A percentile compares a stretch with the other conserved stretches of the same genome.
These are phyloP conservation scores for Pluvianellus socialis DNA, from an alignment of 2,113 vertebrate species.

Conservation along the genomic window DNA sequence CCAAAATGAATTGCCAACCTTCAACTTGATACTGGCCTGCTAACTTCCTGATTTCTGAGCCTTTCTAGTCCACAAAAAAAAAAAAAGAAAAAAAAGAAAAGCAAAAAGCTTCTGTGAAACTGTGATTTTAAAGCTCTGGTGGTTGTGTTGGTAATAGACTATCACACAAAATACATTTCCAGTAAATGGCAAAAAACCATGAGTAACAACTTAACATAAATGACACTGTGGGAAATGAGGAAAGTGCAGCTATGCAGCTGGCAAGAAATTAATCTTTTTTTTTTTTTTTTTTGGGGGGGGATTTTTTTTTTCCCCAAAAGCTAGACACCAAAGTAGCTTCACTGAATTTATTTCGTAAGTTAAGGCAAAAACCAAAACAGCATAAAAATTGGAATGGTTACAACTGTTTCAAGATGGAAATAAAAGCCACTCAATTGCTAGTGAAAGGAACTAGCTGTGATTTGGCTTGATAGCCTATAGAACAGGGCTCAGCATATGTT, in stretches of 20 bases:
- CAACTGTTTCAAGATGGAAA: constrained; percentile 37
- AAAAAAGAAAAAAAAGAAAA: not conserved
- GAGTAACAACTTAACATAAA: not conserved
- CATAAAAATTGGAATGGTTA: constrained; percentile 40
- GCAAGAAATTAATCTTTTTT: constrained; percentile 22
- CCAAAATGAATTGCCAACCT: constrained; percentile 74
- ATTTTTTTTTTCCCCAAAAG: not conserved
- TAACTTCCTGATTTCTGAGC: constrained; percentile 64
- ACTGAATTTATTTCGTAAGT: constrained; percentile 21
- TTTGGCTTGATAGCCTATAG: constrained; percentile 52
- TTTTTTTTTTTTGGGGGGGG: not conserved
- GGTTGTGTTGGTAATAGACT: constrained; percentile 50
- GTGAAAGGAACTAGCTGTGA: constrained; percentile 51
- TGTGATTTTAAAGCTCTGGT: constrained; percentile 55
- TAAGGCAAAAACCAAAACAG: constrained; percentile 43
- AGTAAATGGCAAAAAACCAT: constrained; percentile 39
- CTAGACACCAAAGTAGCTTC: constrained; percentile 6
- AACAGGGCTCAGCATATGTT: not conserved
- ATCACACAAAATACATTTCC: constrained; percentile 33
- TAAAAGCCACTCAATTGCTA: constrained; percentile 53
- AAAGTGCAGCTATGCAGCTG: constrained; percentile 46
- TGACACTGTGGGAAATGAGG: constrained; percentile 23
- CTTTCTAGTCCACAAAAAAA: constrained; percentile 23
- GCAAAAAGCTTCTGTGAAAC: not conserved
- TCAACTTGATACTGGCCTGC: constrained; percentile 63